A percentile compares a stretch with the other conserved stretches of the same genome.
Evolutionary conservation across 2,113 vertebrate genomes (phyloP).

Genomic region (Pterocles burchelli): DNA sequence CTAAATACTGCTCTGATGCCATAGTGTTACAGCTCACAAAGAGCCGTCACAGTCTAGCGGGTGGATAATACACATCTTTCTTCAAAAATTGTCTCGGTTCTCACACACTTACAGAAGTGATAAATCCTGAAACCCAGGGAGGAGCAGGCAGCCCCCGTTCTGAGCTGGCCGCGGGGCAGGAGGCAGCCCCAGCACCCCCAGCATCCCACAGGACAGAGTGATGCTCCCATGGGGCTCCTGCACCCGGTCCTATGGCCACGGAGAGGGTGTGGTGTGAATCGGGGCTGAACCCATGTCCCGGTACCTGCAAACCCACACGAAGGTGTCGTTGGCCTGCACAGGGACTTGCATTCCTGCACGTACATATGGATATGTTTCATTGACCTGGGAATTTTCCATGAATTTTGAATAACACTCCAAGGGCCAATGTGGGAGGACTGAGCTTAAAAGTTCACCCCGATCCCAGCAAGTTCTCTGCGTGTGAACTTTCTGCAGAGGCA

Average conservation of each 20-base stretch:
- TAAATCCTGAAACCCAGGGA: neutral
- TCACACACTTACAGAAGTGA: neutral
- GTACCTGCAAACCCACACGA: fast-evolving
- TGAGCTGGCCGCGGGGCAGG: fast-evolving
- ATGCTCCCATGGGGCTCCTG: fast-evolving
- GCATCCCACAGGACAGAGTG: fast-evolving
- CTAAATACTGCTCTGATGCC: slow-evolving; percentile 28
- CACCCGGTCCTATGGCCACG: fast-evolving
- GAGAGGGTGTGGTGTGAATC: fast-evolving
- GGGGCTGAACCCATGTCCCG: fast-evolving
- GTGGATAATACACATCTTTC: slow-evolving; percentile 7
- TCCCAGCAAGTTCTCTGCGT: fast-evolving
- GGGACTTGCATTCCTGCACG: neutral
- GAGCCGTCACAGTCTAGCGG: slow-evolving; percentile 13
- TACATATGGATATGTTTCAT: fast-evolving
- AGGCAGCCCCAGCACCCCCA: fast-evolving
- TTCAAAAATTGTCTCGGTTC: neutral
- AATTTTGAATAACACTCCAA: neutral
- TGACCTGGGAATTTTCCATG: neutral
- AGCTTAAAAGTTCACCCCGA: neutral
- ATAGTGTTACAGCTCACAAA: neutral
- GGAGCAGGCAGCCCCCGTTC: fast-evolving
- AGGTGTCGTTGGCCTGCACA: fast-evolving
- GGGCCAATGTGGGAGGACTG: no score
- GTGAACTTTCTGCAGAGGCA: neutral